Evolutionary conservation across 2,888 invertebrate genomes (phyloP).

Genomic region (Phytoseiulus persimilis): DNA sequence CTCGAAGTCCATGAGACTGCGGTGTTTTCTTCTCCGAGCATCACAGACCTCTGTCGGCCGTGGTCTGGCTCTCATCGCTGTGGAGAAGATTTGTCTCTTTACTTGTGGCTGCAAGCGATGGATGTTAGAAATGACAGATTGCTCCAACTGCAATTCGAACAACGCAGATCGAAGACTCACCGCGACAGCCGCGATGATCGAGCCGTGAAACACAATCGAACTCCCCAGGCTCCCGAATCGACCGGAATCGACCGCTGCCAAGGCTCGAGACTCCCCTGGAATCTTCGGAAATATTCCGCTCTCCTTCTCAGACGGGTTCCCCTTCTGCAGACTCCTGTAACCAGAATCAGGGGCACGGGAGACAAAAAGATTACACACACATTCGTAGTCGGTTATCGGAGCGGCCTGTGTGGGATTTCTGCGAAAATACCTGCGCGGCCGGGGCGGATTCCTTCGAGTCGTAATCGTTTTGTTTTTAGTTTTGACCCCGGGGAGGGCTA

Average conservation of each 20-base stretch:
- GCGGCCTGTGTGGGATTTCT: neutral
- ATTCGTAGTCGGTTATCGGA: too few relatives aligned
- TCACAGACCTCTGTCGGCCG: neutral
- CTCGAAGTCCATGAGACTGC: neutral
- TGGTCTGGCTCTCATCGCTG: too few relatives aligned
- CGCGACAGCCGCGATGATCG: neutral
- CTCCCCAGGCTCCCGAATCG: neutral
- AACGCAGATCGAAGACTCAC: neutral
- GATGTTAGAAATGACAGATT: conserved; percentile 5
- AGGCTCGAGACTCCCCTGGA: too few relatives aligned
- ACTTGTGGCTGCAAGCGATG: too few relatives aligned
- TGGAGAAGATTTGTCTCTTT: too few relatives aligned
- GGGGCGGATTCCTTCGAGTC: neutral
- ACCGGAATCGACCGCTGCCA: neutral
- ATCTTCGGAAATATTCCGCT: too few relatives aligned
- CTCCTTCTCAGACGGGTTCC: too few relatives aligned
- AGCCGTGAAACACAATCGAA: neutral
- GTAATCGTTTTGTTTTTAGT: neutral
- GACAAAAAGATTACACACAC: too few relatives aligned
- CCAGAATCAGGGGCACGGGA: too few relatives aligned
- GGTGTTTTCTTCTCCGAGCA: neutral
- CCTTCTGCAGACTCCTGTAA: too few relatives aligned
- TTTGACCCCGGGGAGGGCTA: neutral
- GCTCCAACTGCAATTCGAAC: neutral
- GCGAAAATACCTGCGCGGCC: neutral